Evolutionary conservation across 2,888 invertebrate species (phyloP), one percentile per base, ranked within the genome.

Genomic region (Augiades crinisus): DNA sequence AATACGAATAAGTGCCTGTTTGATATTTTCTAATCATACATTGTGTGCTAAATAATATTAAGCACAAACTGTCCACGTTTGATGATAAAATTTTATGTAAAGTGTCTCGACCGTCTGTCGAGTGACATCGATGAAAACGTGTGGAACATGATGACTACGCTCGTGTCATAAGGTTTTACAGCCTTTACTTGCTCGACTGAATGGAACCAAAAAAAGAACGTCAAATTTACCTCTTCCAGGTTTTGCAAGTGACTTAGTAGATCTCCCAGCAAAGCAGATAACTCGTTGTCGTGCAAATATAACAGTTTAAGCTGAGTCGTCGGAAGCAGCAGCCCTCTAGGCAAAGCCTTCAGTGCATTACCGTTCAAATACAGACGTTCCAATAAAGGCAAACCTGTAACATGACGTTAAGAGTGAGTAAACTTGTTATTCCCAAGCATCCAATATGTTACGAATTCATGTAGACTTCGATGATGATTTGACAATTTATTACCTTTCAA

Each of bases 401-500:
- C 27, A 21, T 0, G 14, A 30, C 3, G 10, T 8, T 10, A 3
- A 10, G 3, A 19, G 19, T 4, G 19, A 4, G 5, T 5, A 19
- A 2, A 5, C 5, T 19, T 19, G 19, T 19, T 27, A 27, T 27
- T n/a, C 5, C 6, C 2, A 27, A 5, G 24, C 7, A 5, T n/a
- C n/a, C 4, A 2, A 1, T n/a, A 3, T 24, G 24, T 24, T 8
- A 3, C n/a, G n/a, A 24, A 24, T 5, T 1, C 24, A 27, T n/a
- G n/a, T n/a, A 10, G 7, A 27, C 1, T 6, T 27, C 27, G 1
- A 12, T 10, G 10, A 10, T 13, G 2, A n/a, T n/a, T n/a, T n/a
- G n/a, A n/a, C n/a, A n/a, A n/a, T n/a, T n/a, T n/a, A n/a, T 50
- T 65, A 19, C 24, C 33, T 8, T 72, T 70, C 7, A 64, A 58